Conservation (phyloP, 2,113 vertebrate genomes). For the Hippocampus guttulatus region DNA sequence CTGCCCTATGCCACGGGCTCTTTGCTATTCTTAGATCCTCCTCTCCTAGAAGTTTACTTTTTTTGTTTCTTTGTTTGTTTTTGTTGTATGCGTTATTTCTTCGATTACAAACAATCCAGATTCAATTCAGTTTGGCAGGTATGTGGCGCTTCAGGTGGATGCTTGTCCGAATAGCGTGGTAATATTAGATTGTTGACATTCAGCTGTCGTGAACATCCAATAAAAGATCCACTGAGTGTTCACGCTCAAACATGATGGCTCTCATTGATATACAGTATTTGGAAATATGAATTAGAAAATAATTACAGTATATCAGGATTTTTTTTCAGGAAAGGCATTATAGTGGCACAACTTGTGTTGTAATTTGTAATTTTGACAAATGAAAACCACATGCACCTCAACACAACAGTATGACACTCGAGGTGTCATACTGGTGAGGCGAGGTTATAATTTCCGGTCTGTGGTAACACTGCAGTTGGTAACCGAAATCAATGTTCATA, state of each 20-base stretch:
- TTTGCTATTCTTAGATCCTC: constrained; percentile 5
- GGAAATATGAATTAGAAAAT: no score
- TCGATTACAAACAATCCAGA: background rate
- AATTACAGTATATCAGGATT: no score
- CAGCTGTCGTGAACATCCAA: background rate
- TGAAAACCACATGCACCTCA: no score
- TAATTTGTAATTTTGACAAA: no score
- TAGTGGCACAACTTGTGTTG: no score
- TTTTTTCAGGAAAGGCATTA: no score
- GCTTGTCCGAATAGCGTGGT: background rate
- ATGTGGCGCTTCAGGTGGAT: background rate
- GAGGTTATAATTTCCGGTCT: no score
- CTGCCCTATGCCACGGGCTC: background rate
- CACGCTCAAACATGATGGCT: background rate
- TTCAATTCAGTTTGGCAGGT: background rate
- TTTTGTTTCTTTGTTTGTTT: background rate
- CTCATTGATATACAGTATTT: background rate
- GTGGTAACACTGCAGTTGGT: no score
- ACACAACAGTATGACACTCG: no score
- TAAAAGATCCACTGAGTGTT: background rate
- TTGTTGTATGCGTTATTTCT: background rate
- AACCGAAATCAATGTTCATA: no score
- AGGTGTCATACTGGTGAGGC: no score
- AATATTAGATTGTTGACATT: background rate
- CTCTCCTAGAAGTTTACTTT: background rate